Percentiles rank a stretch among this genome's conserved stretches.
phyloP scores from a whole-genome alignment of 2,797 vertebrate species.

The Fistularia tabacaria region DNA sequence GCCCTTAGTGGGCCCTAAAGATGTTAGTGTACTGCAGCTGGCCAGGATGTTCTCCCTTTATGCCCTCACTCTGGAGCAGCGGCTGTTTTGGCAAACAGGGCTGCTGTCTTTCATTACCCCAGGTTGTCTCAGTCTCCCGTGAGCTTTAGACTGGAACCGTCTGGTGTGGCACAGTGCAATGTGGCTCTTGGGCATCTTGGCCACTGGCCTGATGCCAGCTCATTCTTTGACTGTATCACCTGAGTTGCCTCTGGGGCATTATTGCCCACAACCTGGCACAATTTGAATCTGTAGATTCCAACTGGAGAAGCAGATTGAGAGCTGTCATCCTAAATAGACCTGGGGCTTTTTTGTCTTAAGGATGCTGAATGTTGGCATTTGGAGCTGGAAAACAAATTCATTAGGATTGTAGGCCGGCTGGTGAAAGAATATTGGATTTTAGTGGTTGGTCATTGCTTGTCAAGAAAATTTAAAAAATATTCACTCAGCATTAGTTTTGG shows the following conservation, averaged over 20 bases:
- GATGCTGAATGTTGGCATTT: slow-evolving; percentile 38
- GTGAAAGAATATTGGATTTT: slow-evolving; percentile 18
- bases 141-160: slow-evolving; percentile 45
- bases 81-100: slow-evolving; percentile 60
- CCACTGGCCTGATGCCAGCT: slow-evolving; percentile 52
- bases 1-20: slow-evolving; percentile 13
- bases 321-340: slow-evolving; percentile 34
- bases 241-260: slow-evolving; percentile 50
- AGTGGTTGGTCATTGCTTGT: no score
- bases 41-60: slow-evolving; percentile 34
- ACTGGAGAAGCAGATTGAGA: slow-evolving; percentile 27
- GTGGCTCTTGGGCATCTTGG: slow-evolving; percentile 37
- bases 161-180: slow-evolving; percentile 24
- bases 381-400: slow-evolving; percentile 25
- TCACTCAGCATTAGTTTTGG: no score
- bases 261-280: slow-evolving; percentile 46
- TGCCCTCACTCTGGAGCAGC: slow-evolving; percentile 48
- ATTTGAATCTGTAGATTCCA: slow-evolving; percentile 29
- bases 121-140: slow-evolving; percentile 59
- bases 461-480: no score
- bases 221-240: slow-evolving; percentile 50
- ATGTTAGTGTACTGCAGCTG: slow-evolving; percentile 57
- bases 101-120: slow-evolving; percentile 71
- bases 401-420: slow-evolving; percentile 31
- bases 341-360: slow-evolving; percentile 31